Evolutionary conservation across 2,797 vertebrate genomes (phyloP).

Genomic region (Betta splendens): DNA sequence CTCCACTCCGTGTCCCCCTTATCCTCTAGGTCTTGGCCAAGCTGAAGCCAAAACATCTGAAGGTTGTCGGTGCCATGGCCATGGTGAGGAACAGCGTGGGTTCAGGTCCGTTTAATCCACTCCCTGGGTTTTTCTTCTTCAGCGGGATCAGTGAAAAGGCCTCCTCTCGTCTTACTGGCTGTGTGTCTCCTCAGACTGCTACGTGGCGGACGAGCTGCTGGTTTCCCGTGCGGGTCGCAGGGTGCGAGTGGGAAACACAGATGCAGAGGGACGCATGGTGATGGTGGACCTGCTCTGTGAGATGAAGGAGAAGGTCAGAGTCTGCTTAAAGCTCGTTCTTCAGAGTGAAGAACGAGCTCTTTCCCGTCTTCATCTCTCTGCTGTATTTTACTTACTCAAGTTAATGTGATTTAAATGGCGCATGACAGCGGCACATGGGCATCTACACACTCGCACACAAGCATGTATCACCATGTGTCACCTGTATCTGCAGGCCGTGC

Average conservation of each 20-base stretch:
- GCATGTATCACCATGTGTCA: too few species aligned
- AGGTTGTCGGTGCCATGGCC: conserved; percentile 84
- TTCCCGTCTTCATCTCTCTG: not conserved
- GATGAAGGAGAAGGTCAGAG: conserved; percentile 85
- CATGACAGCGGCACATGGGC: not conserved
- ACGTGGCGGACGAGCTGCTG: conserved; percentile 85
- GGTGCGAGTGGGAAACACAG: conserved; percentile 86
- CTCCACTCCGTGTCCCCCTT: not conserved
- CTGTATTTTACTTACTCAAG: too few species aligned
- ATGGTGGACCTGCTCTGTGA: conserved; percentile 87
- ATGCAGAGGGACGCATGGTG: conserved; percentile 87
- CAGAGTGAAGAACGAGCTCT: too few species aligned
- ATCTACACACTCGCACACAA: not conserved
- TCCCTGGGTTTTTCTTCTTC: not conserved
- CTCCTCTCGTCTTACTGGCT: not conserved
- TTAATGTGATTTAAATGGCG: not conserved
- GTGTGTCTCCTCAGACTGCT: conserved; percentile 76
- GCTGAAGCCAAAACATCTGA: conserved; percentile 81
- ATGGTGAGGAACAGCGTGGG: conserved; percentile 89
- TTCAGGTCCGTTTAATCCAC: conserved; percentile 71
- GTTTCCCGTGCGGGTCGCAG: conserved; percentile 81
- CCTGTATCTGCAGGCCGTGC: conserved; percentile 68
- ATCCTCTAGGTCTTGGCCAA: conserved; percentile 77
- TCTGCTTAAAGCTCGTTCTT: not conserved
- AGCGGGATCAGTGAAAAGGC: not conserved